Evolutionary conservation across 2,797 vertebrate species (phyloP).

Genomic region (Acanthurus tractus): DNA sequence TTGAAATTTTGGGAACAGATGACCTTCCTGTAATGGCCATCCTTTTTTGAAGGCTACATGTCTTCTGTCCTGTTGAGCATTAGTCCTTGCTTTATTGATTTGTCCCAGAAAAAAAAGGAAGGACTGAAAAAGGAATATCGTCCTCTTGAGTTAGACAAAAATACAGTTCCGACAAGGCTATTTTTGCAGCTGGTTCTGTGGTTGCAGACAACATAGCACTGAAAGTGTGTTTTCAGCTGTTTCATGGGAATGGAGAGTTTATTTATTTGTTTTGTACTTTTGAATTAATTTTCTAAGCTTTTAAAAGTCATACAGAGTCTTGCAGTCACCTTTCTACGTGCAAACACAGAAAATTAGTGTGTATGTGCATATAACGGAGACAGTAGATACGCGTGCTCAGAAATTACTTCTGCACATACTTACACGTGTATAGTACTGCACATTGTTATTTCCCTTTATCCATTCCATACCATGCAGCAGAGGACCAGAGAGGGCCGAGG

Average conservation of each 20-base stretch:
- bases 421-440: constrained; percentile 30
- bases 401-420: constrained; percentile 24
- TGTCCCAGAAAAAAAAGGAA: constrained; percentile 7
- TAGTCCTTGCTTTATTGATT: constrained; percentile 27
- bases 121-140: too few relatives aligned
- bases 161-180: neutral
- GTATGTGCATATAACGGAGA: constrained; percentile 12
- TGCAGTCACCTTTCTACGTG: neutral
- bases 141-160: constrained; percentile 14
- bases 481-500: constrained; percentile 58
- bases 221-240: neutral
- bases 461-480: constrained; percentile 55
- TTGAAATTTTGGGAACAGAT: constrained; percentile 33
- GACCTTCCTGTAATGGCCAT: constrained; percentile 42
- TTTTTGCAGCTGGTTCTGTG: constrained; percentile 10
- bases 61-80: constrained; percentile 27
- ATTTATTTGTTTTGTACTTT: neutral
- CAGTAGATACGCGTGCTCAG: constrained; percentile 12
- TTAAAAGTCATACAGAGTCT: constrained; percentile 9
- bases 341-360: constrained; percentile 19
- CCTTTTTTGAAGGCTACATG: constrained; percentile 36
- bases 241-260: neutral
- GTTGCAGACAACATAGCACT: neutral
- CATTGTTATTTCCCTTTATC: constrained; percentile 54
- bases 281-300: constrained; percentile 27